phyloP scores from a whole-genome alignment of 2,113 vertebrate genomes.

The Xenopus tropicalis region UCB_Xtro_10.0 CM004448.2:132449001-132449500 shows the following conservation, averaged over 20 bases:
- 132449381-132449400: slow-evolving; percentile 20
- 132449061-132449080: background rate
- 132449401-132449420: slow-evolving; percentile 37
- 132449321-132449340: background rate
- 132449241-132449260: slow-evolving; percentile 25
- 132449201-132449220: background rate
- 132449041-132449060: slow-evolving; percentile 12
- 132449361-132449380: background rate
- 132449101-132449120: background rate
- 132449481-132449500: slow-evolving; percentile 36
- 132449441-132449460: slow-evolving; percentile 32
- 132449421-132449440: slow-evolving; percentile 44
- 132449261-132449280: slow-evolving; percentile 4
- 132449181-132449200: background rate
- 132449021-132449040: background rate
- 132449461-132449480: slow-evolving; percentile 28
- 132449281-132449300: background rate
- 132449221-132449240: slow-evolving; percentile 10
- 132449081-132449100: slow-evolving; percentile 2
- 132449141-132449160: slow-evolving; percentile 36
- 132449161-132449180: background rate
- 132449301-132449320: slow-evolving; percentile 17
- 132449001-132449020: slow-evolving; percentile 21
- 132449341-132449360: background rate
- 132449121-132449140: slow-evolving; percentile 1